Evolutionary conservation across 2,888 invertebrate genomes (phyloP).

Genomic region (Epistrophe eligans): DNA sequence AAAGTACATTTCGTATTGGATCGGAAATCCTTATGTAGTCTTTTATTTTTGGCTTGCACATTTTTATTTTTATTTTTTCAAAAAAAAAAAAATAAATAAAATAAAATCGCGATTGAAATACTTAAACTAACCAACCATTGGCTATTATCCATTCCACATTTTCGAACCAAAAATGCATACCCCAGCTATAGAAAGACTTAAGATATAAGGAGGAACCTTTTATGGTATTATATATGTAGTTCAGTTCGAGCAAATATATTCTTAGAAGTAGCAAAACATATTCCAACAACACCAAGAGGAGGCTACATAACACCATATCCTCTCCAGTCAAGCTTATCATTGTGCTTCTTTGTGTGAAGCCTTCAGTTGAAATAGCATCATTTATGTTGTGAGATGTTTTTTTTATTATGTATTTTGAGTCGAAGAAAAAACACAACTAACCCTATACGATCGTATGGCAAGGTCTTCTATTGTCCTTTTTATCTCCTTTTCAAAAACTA

Average conservation of each 20-base stretch:
- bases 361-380: conserved; percentile 34
- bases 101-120: neutral
- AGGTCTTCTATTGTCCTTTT: neutral
- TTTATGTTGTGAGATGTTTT: conserved; percentile 35
- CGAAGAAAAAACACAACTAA: conserved; percentile 5
- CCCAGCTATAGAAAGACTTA: neutral
- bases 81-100: neutral
- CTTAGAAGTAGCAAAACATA: neutral
- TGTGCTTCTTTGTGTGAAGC: conserved; percentile 42
- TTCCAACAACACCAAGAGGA: neutral
- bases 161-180: conserved; percentile 15
- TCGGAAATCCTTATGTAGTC: conserved; percentile 30
- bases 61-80: neutral
- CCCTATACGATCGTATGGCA: neutral
- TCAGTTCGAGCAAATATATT: conserved; percentile 1
- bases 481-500: neutral
- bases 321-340: conserved; percentile 45
- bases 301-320: conserved; percentile 9
- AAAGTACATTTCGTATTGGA: neutral
- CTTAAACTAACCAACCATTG: conserved; percentile 34
- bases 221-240: neutral
- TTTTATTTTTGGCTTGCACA: conserved; percentile 7
- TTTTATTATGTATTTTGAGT: conserved; percentile 49
- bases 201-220: neutral
- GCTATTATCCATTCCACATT: conserved; percentile 28